Evolutionary conservation across 2,113 vertebrate species (phyloP), one percentile per base, ranked within the genome.

Genomic region (Himantopus leucocephalus): DNA sequence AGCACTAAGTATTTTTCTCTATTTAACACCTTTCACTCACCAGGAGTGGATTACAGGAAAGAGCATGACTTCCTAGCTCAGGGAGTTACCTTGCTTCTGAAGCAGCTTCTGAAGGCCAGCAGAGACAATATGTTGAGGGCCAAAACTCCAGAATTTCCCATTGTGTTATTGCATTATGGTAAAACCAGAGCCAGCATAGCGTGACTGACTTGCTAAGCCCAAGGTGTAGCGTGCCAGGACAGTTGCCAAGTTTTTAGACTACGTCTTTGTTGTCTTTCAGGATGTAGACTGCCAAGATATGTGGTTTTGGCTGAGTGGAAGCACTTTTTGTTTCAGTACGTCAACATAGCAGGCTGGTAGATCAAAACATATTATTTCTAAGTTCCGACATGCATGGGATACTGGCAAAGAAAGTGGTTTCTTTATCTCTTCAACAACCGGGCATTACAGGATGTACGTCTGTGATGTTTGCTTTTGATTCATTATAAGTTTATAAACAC

Each of bases 171-270:
- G 14, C 41, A 10, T 73, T 85, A 81, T 92, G 95, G 94, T 85
- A 91, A 94, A 94, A 86, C 71, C 88, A 85, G 70, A 94, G 85
- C 67, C 82, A 92, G 94, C 85, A 97, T 98, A 64, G 94, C 74
- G 85, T 98, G 98, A 98, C 97, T 97, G 97, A 88, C 90, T 98
- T 68, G 34, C 85, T 91, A 84, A 97, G 85, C 87, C 94, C 53
- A 95, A 98, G 97, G 97, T 98, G 91, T 96, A 96, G 92, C 76
- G 62, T 94, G 91, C 95, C 82, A 95, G 84, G 87, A 78, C 37
- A 89, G 71, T 83, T 97, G 97, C 97, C 98, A 98, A 96, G 43
- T 78, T 82, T 96, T 90, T 17, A 92, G 85, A 97, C 75, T 97
- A 63, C 0, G 35, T 88, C 90, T 98, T 97, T 97, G 89, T 97